Percentiles rank a stretch among this genome's conserved stretches.
Evolutionary conservation across 2,888 invertebrate species (phyloP).

Genomic region (Leptarthrus brevirostris): DNA sequence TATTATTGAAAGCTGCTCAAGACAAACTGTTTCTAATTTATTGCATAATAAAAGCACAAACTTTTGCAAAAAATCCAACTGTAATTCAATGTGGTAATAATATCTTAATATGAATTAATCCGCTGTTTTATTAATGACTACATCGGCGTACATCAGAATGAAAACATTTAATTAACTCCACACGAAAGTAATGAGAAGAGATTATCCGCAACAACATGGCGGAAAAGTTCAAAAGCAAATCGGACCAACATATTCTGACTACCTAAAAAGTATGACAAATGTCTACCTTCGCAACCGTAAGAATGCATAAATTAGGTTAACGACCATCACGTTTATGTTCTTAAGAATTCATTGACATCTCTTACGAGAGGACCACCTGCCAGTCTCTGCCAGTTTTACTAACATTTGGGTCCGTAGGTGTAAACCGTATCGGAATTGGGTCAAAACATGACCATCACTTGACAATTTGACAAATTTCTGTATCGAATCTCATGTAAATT

Average conservation of each 20-base stretch:
- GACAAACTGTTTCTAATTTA: no score
- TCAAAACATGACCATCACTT: conserved; percentile 40
- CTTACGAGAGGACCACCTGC: conserved; percentile 38
- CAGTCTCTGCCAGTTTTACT: background rate
- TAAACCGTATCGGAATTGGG: conserved; percentile 30
- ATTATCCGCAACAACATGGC: background rate
- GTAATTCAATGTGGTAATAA: no score
- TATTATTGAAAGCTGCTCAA: no score
- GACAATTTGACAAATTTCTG: conserved; percentile 45
- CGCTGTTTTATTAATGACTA: background rate
- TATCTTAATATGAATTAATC: background rate
- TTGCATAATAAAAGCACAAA: no score
- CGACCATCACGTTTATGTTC: conserved; percentile 37
- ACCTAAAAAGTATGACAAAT: conserved; percentile 32
- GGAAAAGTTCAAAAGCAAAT: conserved; percentile 7
- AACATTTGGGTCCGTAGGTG: conserved; percentile 19
- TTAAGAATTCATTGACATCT: conserved; percentile 42
- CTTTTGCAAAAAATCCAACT: no score
- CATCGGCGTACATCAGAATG: conserved; percentile 3
- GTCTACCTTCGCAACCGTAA: conserved; percentile 5
- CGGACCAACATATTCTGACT: background rate
- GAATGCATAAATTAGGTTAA: conserved; percentile 27
- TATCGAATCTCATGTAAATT: conserved; percentile 39
- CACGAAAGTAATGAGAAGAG: background rate
- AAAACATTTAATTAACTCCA: conserved; percentile 14